Percentiles rank a stretch among this genome's conserved stretches.
phyloP scores from a whole-genome alignment of 2,888 invertebrate species.

The Brachyopa scutellaris region DNA sequence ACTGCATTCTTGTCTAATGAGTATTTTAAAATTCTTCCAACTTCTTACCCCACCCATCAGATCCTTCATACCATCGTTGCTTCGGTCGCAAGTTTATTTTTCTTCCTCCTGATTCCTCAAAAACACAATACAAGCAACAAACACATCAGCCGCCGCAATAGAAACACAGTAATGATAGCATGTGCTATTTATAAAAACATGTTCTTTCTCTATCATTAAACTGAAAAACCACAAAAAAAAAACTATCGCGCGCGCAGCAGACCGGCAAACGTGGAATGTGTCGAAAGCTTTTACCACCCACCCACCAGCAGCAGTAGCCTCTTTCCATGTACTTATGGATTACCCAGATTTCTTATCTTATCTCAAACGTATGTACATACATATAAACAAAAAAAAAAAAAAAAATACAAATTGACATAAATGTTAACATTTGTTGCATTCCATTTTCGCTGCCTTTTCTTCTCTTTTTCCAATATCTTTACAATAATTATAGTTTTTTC shows the following conservation, averaged over 20 bases:
- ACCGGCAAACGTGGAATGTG: constrained; percentile 47
- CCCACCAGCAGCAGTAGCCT: neutral
- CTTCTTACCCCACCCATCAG: neutral
- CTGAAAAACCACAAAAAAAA: neutral
- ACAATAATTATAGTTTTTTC: constrained; percentile 21
- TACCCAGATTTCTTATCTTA: neutral
- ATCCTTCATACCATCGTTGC: no score
- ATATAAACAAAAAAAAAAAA: no score
- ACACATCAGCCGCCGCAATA: constrained; percentile 1
- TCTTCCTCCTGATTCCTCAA: neutral
- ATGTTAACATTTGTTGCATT: no score
- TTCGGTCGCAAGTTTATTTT: neutral
- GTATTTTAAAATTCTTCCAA: constrained; percentile 53
- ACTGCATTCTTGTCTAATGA: constrained; percentile 66
- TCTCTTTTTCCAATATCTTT: no score
- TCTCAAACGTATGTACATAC: neutral
- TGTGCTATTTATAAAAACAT: constrained; percentile 68
- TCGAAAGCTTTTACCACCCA: constrained; percentile 8
- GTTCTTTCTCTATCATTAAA: constrained; percentile 23
- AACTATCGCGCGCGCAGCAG: constrained; percentile 28
- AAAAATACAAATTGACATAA: neutral
- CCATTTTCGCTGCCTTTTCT: neutral
- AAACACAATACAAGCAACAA: constrained; percentile 21
- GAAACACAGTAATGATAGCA: constrained; percentile 62
- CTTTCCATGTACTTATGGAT: neutral